phyloP scores from a whole-genome alignment of 2,797 vertebrate species.

The Falco novaeseelandiae region DNA sequence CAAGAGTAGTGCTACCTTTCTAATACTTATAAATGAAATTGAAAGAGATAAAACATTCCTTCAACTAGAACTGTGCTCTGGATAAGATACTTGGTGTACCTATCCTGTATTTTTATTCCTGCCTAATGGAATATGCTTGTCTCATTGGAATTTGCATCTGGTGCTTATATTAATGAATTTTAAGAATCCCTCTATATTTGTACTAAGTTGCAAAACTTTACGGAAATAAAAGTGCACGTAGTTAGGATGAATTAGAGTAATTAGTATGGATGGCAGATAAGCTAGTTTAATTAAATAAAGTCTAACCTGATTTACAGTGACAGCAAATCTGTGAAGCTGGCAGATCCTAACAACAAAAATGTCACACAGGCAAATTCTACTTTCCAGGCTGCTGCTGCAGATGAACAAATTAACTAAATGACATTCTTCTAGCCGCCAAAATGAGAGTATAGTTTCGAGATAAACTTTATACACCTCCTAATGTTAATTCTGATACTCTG shows the following conservation, averaged over 20 bases:
- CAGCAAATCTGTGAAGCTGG: constrained; percentile 54
- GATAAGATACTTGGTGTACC: not conserved
- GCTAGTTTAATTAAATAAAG: constrained; percentile 72
- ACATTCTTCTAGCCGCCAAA: constrained; percentile 15
- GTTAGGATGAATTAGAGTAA: constrained; percentile 66
- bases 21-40: not conserved
- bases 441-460: not conserved
- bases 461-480: not conserved
- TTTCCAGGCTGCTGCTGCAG: constrained; percentile 29
- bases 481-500: not conserved
- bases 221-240: constrained; percentile 51
- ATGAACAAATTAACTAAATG: constrained; percentile 11
- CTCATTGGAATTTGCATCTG: not conserved
- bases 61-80: not conserved
- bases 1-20: not conserved
- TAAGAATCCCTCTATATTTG: constrained; percentile 46
- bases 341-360: constrained; percentile 44
- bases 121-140: not conserved
- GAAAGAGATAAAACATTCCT: not conserved
- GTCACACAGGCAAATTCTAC: constrained; percentile 55
- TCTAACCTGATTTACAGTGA: constrained; percentile 61
- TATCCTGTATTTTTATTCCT: not conserved
- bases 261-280: constrained; percentile 73
- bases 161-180: constrained; percentile 38
- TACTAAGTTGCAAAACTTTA: constrained; percentile 49